Evolutionary conservation across 2,888 invertebrate genomes (phyloP).

Genomic region (Xylota sylvarum): DNA sequence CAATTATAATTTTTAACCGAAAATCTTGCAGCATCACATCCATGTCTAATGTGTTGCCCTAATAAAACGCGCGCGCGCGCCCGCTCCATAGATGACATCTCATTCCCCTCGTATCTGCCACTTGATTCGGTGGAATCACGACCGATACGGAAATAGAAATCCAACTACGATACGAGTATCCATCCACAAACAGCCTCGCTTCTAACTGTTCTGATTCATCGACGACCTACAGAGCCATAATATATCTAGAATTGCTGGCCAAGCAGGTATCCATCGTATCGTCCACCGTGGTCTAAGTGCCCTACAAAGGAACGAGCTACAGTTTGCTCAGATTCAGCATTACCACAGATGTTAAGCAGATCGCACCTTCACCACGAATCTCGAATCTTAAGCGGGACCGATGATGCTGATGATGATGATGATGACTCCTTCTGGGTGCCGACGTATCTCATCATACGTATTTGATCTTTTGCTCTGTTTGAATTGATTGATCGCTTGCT

Average conservation of each 20-base stretch:
- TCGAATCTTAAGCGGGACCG: no score
- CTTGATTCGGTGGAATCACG: constrained; percentile 20
- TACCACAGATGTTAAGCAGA: constrained; percentile 12
- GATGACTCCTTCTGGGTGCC: constrained; percentile 26
- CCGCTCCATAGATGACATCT: background rate
- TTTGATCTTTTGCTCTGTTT: constrained; percentile 62
- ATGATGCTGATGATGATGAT: constrained; percentile 10
- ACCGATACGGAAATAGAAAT: constrained; percentile 59
- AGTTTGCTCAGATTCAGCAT: background rate
- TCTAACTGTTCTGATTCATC: constrained; percentile 57
- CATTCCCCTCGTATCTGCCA: no score
- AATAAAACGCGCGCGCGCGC: no score
- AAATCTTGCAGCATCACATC: constrained; percentile 18
- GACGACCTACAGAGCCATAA: constrained; percentile 54
- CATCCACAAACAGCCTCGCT: constrained; percentile 16
- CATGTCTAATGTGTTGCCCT: background rate
- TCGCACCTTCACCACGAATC: constrained; percentile 40
- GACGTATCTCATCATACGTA: constrained; percentile 41
- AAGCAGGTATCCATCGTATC: constrained; percentile 40
- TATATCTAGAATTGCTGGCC: constrained; percentile 7
- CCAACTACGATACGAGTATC: constrained; percentile 24
- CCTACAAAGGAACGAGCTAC: constrained; percentile 53
- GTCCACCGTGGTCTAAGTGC: constrained; percentile 44
- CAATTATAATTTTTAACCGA: constrained; percentile 1
- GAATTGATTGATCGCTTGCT: constrained; percentile 52